phyloP scores from a whole-genome alignment of 2,797 vertebrate species.

The Picus viridis region DNA sequence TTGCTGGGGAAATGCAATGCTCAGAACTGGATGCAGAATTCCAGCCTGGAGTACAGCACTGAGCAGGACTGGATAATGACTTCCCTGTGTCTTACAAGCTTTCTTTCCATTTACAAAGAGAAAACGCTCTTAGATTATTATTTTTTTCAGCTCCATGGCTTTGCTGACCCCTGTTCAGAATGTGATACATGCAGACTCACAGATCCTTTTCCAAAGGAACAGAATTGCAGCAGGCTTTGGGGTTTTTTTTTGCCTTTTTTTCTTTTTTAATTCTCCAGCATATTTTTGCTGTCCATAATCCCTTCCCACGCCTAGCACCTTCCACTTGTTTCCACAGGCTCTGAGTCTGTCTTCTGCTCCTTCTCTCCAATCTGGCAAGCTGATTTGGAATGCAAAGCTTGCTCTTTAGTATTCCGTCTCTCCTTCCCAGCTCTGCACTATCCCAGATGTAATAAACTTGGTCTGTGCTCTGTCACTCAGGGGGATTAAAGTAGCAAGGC shows the following conservation, averaged over 20 bases:
- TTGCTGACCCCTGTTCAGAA: constrained; percentile 28
- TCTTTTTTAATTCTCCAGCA: neutral
- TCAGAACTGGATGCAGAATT: neutral
- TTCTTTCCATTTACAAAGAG: constrained; percentile 43
- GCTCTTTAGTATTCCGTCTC: neutral
- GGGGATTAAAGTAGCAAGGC: constrained; percentile 12
- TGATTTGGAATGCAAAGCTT: constrained; percentile 47
- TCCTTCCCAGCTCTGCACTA: neutral
- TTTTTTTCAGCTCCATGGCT: constrained; percentile 40
- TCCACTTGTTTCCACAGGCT: neutral
- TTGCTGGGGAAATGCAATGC: neutral
- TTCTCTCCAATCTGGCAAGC: constrained; percentile 23
- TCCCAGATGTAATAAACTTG: constrained; percentile 16
- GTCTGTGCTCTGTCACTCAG: neutral
- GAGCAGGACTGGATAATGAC: neutral
- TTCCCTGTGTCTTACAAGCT: neutral
- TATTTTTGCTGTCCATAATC: constrained; percentile 56
- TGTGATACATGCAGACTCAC: constrained; percentile 41
- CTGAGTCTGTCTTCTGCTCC: constrained; percentile 13
- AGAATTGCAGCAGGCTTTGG: neutral
- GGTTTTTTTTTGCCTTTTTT: no score
- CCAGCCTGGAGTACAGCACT: neutral
- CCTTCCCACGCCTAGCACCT: constrained; percentile 35
- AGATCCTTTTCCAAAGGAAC: constrained; percentile 35
- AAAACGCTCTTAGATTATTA: constrained; percentile 12